phyloP scores from a whole-genome alignment of 2,113 vertebrate genomes.

The Oreochromis tanganicae region DNA sequence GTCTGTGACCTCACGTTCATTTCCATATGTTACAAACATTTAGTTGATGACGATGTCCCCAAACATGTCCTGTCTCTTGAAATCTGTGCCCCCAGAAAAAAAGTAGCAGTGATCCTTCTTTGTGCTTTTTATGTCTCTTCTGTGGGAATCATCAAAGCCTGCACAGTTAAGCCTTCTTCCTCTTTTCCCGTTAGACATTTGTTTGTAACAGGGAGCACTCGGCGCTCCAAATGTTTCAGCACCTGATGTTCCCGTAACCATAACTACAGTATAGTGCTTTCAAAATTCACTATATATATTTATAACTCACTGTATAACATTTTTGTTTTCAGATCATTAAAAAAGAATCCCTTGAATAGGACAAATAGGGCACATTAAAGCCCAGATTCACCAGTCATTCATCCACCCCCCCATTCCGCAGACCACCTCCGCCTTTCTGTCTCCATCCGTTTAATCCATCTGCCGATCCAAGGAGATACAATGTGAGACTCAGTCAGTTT shows the following conservation, averaged over 20 bases:
- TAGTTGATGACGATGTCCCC: not conserved
- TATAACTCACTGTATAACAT: not conserved
- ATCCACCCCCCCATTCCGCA: not conserved
- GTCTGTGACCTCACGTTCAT: not conserved
- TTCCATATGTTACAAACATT: not conserved
- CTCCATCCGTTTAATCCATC: not conserved
- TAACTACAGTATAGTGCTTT: not conserved
- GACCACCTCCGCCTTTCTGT: not conserved
- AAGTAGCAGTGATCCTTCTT: not conserved
- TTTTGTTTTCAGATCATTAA: not conserved
- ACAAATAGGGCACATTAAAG: not conserved
- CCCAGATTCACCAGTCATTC: not conserved
- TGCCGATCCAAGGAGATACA: not conserved
- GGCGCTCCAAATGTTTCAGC: not conserved
- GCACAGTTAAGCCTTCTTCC: not conserved
- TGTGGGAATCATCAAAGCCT: not conserved
- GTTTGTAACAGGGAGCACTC: not conserved
- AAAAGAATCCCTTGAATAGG: not conserved
- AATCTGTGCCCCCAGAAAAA: not conserved
- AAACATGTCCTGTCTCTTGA: not conserved
- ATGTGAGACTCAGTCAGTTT: not conserved
- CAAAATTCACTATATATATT: not conserved
- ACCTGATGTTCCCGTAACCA: not conserved
- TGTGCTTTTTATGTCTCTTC: not conserved
- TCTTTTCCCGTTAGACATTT: not conserved